These are phyloP conservation scores for Reticulitermes speratus DNA, from an alignment of 1,140 invertebrate genomes.

Conservation along the genomic window DNA sequence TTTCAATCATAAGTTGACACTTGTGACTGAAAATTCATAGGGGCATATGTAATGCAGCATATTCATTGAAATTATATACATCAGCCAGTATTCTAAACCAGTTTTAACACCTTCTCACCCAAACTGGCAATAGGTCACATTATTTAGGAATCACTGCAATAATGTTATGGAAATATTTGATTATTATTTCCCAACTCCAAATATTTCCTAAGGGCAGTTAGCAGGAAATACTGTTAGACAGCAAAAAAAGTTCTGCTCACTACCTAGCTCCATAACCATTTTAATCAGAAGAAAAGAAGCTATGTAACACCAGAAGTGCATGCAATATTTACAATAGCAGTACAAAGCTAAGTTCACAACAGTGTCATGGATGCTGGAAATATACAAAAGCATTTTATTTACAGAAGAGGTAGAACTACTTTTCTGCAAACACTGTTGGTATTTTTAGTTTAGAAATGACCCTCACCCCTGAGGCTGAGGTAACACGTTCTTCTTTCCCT, in stretches of 20 bases:
- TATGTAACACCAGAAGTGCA: neutral
- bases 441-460: slow-evolving; percentile 5
- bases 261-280: neutral
- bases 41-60: too few relatives aligned
- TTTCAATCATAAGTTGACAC: too few relatives aligned
- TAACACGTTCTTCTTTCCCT: slow-evolving; percentile 3
- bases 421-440: neutral
- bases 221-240: neutral
- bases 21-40: too few relatives aligned
- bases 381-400: too few relatives aligned
- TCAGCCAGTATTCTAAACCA: too few relatives aligned
- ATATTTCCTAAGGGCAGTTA: neutral
- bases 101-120: too few relatives aligned
- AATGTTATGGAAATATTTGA: neutral
- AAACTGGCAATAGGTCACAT: too few relatives aligned
- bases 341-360: too few relatives aligned
- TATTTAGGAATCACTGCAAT: neutral
- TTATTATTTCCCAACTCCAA: neutral
- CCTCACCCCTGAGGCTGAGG: neutral
- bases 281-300: slow-evolving; percentile 1
- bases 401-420: neutral
- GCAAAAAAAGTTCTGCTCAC: neutral
- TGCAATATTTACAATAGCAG: slow-evolving; percentile 5
- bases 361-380: too few relatives aligned
- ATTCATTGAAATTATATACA: too few relatives aligned